Evolutionary conservation across 2,113 vertebrate species (phyloP).

Genomic region (Riparia riparia): DNA sequence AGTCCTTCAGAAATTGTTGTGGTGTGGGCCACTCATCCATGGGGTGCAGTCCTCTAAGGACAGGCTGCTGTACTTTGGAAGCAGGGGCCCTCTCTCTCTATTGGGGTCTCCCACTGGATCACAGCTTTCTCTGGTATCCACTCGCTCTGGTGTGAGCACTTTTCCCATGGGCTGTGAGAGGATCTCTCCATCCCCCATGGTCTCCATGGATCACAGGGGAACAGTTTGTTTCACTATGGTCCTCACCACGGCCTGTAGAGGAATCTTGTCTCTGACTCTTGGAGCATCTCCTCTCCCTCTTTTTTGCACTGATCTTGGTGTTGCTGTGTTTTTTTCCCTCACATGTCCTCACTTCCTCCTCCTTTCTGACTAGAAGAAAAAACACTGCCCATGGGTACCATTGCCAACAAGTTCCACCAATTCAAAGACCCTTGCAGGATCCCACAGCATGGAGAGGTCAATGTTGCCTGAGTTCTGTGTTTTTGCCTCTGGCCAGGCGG

Average conservation of each 20-base stretch:
- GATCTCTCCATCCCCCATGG: background rate
- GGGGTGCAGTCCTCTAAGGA: background rate
- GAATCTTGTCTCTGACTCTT: background rate
- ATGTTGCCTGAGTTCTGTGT: background rate
- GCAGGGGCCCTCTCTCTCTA: background rate
- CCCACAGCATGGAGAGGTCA: background rate
- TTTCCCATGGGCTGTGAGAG: background rate
- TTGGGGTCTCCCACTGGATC: background rate
- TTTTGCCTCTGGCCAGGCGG: background rate
- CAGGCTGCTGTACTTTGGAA: background rate
- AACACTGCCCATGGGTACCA: background rate
- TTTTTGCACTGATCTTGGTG: background rate
- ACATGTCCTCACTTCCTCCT: background rate
- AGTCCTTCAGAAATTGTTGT: background rate
- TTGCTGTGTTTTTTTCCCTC: background rate
- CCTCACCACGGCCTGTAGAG: background rate
- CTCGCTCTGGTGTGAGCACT: background rate
- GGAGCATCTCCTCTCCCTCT: background rate
- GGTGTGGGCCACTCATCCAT: background rate
- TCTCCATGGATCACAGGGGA: background rate
- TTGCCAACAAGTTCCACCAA: background rate
- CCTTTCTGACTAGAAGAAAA: background rate
- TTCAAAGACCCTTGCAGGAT: background rate
- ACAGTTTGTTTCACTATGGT: background rate
- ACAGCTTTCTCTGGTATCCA: background rate